Conservation (phyloP, 2,888 invertebrate genomes). For the Andrena haemorrhoa region DNA sequence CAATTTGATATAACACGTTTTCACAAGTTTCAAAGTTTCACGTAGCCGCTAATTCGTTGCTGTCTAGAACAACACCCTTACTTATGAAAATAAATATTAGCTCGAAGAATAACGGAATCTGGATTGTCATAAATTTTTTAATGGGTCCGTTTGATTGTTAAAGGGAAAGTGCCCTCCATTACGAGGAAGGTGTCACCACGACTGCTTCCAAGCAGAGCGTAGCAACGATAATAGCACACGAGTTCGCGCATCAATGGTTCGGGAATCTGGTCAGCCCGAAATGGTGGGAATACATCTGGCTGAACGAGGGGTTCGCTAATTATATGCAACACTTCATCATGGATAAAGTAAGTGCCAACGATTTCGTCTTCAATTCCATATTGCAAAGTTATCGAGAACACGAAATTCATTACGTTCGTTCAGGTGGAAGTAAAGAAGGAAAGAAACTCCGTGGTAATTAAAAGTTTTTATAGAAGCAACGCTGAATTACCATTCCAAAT, state of each 20-base stretch:
- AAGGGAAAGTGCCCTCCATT: conserved; percentile 74
- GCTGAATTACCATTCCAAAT: too few species aligned
- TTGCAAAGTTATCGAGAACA: neutral
- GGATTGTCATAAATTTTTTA: neutral
- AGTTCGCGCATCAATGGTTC: conserved; percentile 87
- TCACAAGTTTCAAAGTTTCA: too few species aligned
- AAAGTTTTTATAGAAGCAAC: too few species aligned
- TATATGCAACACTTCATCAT: conserved; percentile 85
- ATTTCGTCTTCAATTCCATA: neutral
- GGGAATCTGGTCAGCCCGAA: conserved; percentile 84
- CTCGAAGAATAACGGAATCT: too few species aligned
- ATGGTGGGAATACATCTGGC: conserved; percentile 85
- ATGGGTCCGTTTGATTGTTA: neutral
- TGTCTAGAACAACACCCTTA: neutral
- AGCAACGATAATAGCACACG: conserved; percentile 85
- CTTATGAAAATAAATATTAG: neutral
- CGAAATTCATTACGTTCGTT: too few species aligned
- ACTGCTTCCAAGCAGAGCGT: conserved; percentile 59
- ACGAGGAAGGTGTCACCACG: conserved; percentile 57
- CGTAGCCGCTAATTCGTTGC: too few species aligned
- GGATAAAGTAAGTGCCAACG: conserved; percentile 58
- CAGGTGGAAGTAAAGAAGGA: too few species aligned
- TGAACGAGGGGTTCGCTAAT: conserved; percentile 86
- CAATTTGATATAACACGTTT: too few species aligned
- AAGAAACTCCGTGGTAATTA: too few species aligned